Base-by-base conservation (phyloP, 92 coral and sea anemone species). In the Epizoanthus illoricatus region DNA sequence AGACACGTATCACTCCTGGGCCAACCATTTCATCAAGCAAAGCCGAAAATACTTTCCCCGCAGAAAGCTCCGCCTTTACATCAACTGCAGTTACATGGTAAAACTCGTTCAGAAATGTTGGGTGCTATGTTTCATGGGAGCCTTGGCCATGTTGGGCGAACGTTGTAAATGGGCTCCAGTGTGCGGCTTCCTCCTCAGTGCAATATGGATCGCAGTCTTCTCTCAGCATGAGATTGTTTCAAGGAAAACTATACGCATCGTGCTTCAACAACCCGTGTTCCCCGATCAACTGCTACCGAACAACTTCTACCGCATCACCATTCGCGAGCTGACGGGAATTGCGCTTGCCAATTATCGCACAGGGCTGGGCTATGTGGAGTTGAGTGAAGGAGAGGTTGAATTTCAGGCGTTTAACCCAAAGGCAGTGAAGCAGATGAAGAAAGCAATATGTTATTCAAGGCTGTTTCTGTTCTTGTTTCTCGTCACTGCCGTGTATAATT, bases 21-120 rank as follows among this genome's bases (percentile, higher is more conserved):
- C 91, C 33, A 92, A 92, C 73, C 91, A 90, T 74, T 90, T 80
- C 86, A 90, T 92, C 73, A 92, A 84, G 23, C 88, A 90, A 58
- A 89, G 91, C 40, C 86, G 91, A 61, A 87, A 79, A 5, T 92
- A 87, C 76, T 90, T 90, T 74, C 88, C 87, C 16, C 56, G 85
- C 43, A 59, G 17, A 39, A 82, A 83, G 41, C 71, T 92, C 21
- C 60, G 40, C 47, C 74, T 81, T 24, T 92, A 92, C 84, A 55
- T 87, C 64, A 83, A 85, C 76, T 92, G 85, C 68, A 74, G 60
- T 8, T 5, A 17, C 11, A 76, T 92, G 52, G 33, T 67, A 28
- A 1, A 8, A 21, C 2, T 87, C 2, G 68, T 90, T 78, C 39
- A n/a, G n/a, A n/a, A n/a, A n/a, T 10, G 86, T 62, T 92, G 84